Percentiles rank a stretch among this genome's conserved stretches.
phyloP scores from a whole-genome alignment of 2,113 vertebrate genomes.

The Leucopsar rothschildi region DNA sequence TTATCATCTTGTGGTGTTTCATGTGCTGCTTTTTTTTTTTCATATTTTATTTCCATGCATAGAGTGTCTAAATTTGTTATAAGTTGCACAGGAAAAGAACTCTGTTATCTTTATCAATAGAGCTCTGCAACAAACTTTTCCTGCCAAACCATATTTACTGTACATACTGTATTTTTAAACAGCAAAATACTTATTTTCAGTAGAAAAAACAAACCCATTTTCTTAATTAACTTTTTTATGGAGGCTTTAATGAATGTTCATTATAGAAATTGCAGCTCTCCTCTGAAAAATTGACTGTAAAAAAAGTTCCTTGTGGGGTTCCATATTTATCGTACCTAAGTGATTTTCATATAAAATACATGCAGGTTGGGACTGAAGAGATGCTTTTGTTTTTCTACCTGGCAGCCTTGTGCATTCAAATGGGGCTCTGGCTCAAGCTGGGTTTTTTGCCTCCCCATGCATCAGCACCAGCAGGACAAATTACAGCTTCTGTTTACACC shows the following conservation, averaged over 20 bases:
- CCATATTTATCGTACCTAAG: not conserved
- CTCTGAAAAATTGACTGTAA: constrained; percentile 15
- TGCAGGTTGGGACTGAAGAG: not conserved
- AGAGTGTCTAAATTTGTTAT: not conserved
- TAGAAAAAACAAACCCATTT: not conserved
- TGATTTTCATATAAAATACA: constrained; percentile 41
- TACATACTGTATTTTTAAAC: not conserved
- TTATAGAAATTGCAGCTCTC: constrained; percentile 29
- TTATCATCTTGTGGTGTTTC: not conserved
- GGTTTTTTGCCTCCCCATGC: not conserved
- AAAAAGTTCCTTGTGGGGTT: not conserved
- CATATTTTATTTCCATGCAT: not conserved
- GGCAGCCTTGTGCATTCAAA: not conserved
- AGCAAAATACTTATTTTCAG: not conserved
- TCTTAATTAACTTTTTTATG: constrained; percentile 61
- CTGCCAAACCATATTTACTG: not conserved
- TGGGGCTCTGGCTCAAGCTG: constrained; percentile 7
- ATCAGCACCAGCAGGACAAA: constrained; percentile 47
- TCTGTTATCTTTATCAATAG: not conserved
- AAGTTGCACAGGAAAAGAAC: not conserved
- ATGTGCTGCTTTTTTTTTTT: not conserved
- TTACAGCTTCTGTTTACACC: constrained; percentile 36
- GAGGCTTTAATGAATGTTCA: constrained; percentile 32
- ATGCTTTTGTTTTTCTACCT: constrained; percentile 5
- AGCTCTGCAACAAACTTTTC: not conserved